Conservation (phyloP, 2,888 invertebrate genomes). For the Eubasilissa splendida region DNA sequence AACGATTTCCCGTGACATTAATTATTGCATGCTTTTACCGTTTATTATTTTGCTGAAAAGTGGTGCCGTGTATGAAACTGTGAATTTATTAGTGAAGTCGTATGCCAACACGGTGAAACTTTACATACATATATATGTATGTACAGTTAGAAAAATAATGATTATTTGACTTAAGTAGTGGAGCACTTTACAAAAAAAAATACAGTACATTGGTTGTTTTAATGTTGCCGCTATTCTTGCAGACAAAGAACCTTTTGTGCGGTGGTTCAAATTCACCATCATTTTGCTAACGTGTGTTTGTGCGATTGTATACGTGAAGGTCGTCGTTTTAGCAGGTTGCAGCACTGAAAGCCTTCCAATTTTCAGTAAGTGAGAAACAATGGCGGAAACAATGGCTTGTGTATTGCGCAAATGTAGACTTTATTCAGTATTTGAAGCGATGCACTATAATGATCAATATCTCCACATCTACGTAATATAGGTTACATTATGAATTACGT, state of each 20-base stretch:
- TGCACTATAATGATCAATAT: no score
- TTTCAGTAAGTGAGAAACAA: constrained; percentile 24
- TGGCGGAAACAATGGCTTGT: not conserved
- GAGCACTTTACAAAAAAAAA: no score
- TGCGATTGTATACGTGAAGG: constrained; percentile 16
- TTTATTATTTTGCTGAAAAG: constrained; percentile 4
- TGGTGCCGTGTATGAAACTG: constrained; percentile 14
- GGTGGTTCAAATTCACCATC: not conserved
- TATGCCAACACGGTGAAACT: no score
- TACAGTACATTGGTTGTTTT: not conserved
- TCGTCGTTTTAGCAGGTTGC: constrained; percentile 24
- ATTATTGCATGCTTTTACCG: constrained; percentile 7
- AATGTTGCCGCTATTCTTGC: not conserved
- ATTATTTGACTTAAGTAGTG: not conserved
- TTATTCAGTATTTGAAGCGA: no score
- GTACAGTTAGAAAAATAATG: not conserved
- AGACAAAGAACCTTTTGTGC: not conserved
- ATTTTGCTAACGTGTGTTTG: not conserved
- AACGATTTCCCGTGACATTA: not conserved
- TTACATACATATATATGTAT: no score
- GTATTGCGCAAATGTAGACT: not conserved
- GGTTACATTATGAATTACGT: no score
- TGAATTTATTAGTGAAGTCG: not conserved
- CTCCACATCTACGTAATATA: no score
- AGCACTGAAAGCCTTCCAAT: constrained; percentile 30